Conservation (phyloP, 2,797 vertebrate species). For the Lerista edwardsae region DNA sequence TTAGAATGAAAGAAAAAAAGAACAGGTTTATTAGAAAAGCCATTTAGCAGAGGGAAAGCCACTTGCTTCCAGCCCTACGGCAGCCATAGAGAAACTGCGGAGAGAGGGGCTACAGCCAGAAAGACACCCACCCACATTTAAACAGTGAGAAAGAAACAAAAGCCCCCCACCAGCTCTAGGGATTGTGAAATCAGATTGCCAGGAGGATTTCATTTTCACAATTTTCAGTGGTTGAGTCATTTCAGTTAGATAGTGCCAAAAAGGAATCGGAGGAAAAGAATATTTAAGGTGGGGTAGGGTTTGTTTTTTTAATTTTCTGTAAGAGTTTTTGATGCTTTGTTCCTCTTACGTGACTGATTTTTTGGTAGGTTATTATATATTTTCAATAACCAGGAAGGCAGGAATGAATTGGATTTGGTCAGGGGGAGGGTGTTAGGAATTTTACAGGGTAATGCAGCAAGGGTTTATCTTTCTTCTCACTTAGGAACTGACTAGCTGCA, state of each 20-base stretch:
- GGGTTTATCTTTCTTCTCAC: too few relatives aligned
- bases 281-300: constrained; percentile 17
- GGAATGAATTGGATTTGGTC: constrained; percentile 23
- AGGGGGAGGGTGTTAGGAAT: not conserved
- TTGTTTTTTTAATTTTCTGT: not conserved
- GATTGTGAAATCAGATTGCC: constrained; percentile 49
- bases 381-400: not conserved
- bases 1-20: constrained; percentile 34
- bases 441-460: not conserved
- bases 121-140: constrained; percentile 61
- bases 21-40: constrained; percentile 60
- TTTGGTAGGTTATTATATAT: not conserved
- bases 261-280: constrained; percentile 9
- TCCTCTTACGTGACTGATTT: not conserved
- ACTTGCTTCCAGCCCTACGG: constrained; percentile 45
- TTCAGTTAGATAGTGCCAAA: constrained; percentile 57
- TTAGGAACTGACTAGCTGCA: too few relatives aligned
- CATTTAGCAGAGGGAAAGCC: constrained; percentile 44
- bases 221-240: constrained; percentile 63
- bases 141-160: constrained; percentile 55
- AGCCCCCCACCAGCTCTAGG: constrained; percentile 44
- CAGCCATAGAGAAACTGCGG: not conserved
- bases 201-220: constrained; percentile 55
- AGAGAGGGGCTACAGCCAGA: constrained; percentile 17
- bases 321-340: not conserved